Base-by-base conservation (phyloP, 2,797 vertebrate genomes). In the Adelosebastes latens region DNA sequence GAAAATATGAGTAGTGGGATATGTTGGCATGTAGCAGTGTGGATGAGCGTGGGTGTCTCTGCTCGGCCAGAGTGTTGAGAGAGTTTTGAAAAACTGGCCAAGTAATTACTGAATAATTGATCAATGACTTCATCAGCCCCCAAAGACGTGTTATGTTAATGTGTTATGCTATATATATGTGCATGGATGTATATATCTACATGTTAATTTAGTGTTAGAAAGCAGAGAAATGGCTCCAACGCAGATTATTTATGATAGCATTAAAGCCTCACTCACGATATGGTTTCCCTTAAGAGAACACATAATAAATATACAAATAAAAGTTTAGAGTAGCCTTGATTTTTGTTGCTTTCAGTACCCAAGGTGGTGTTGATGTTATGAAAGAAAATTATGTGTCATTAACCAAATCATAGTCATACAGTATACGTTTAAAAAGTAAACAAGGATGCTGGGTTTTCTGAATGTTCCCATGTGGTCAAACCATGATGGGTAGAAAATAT, bases 71-170 rank as follows among this genome's bases (percentile, higher is more conserved):
- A 0, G 42, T 27, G 34, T 2, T 16, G 39, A 42, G 14, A 42
- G 4, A 4, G 9, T 16, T 55, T 56, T 27, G 5, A 53, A 72
- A 5, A 31, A 39, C 27, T 16, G 52, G 0, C 8, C 11, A 46
- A 52, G 34, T 71, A 8, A 63, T 72, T 42, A 53, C 36, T 71
- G 58, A 82, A 75, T 68, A 87, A 75, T 39, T 65, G 20, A 83
- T 61, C 39, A 82, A 16, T 22, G n/a, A 52, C 52, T 68, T 22
- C 10, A 39, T 65, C 62, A 42, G 13, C 59, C 52, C 34, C 59
- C 6, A 49, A 27, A 75, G 12, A 18, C 8, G 20, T 18, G 25
- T 34, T 53, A 52, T 49, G 52, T 2, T 27, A 60, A 64, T 46
- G 16, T 13, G 1, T 22, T 39, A 5, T 64, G 62, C 52, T 29